Conservation (phyloP, 1,140 invertebrate genomes). For the Cotesia typhae region DNA sequence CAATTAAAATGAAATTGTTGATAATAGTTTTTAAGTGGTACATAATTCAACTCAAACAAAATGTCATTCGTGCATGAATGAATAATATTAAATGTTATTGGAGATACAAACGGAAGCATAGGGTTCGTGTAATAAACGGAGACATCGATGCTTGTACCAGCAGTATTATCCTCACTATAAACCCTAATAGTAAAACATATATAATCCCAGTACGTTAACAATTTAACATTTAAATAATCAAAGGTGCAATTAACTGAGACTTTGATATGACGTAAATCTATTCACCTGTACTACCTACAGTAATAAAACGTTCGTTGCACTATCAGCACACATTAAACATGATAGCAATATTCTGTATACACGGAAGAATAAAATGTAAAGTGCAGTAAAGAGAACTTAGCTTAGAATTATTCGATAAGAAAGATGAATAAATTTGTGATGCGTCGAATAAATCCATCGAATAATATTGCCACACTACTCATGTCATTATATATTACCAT, state of each 20-base stretch:
- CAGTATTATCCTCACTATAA: constrained; percentile 1
- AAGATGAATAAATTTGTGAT: neutral
- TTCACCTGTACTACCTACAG: neutral
- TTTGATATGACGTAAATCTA: constrained; percentile 28
- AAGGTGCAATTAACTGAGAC: constrained; percentile 22
- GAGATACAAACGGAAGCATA: constrained; percentile 20
- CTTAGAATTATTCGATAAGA: neutral
- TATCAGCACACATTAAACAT: neutral
- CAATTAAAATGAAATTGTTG: neutral
- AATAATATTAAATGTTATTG: constrained; percentile 19
- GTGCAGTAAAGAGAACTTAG: neutral
- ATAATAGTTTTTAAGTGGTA: neutral
- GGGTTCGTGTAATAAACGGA: neutral
- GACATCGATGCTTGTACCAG: constrained; percentile 14
- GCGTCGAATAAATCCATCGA: neutral
- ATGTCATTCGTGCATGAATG: neutral
- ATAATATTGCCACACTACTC: too few relatives aligned
- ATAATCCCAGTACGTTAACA: neutral
- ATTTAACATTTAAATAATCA: constrained; percentile 10
- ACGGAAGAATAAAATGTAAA: neutral
- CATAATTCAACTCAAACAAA: neutral
- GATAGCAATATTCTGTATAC: neutral
- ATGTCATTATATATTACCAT: neutral
- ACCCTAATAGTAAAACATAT: neutral
- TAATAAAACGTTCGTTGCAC: constrained; percentile 30